Percentiles rank a stretch among this genome's conserved stretches.
phyloP scores from a whole-genome alignment of 64 coral and sea anemone genomes.

The Stylophora pistillata region DNA sequence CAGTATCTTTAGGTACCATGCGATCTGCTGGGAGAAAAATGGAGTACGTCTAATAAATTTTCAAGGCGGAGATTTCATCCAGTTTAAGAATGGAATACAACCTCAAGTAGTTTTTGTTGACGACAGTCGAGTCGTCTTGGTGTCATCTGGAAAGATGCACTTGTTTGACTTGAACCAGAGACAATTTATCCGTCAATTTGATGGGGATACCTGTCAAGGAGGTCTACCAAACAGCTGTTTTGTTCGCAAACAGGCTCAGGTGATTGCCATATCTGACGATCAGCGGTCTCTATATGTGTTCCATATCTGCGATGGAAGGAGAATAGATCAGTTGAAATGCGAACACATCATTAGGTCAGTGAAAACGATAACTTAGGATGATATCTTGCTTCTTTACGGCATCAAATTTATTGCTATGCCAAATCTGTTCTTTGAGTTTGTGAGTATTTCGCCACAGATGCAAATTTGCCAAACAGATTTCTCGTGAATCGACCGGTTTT shows the following conservation, averaged over 20 bases:
- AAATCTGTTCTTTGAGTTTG: too few relatives aligned
- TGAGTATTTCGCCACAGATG: too few relatives aligned
- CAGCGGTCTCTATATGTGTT: slow-evolving; percentile 46
- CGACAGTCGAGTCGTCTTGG: slow-evolving; percentile 47
- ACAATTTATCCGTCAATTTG: slow-evolving; percentile 50
- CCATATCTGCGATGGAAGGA: slow-evolving; percentile 67
- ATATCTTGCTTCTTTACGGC: neutral
- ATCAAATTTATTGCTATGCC: too few relatives aligned
- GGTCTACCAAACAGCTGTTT: slow-evolving; percentile 32
- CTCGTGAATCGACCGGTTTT: too few relatives aligned
- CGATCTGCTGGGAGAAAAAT: slow-evolving; percentile 48
- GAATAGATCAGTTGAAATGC: slow-evolving; percentile 25
- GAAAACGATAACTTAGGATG: neutral
- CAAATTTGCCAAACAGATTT: too few relatives aligned
- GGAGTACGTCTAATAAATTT: slow-evolving; percentile 42
- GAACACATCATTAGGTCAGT: slow-evolving; percentile 22
- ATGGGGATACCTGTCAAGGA: slow-evolving; percentile 40
- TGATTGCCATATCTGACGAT: slow-evolving; percentile 47
- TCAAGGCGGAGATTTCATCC: slow-evolving; percentile 39
- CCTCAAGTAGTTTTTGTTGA: slow-evolving; percentile 66
- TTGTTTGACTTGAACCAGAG: slow-evolving; percentile 53
- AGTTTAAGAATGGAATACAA: slow-evolving; percentile 57
- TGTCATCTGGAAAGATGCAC: slow-evolving; percentile 44
- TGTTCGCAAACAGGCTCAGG: slow-evolving; percentile 26
- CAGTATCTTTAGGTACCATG: slow-evolving; percentile 1